phyloP scores from a whole-genome alignment of 2,113 vertebrate genomes.

The Gallinago media region DNA sequence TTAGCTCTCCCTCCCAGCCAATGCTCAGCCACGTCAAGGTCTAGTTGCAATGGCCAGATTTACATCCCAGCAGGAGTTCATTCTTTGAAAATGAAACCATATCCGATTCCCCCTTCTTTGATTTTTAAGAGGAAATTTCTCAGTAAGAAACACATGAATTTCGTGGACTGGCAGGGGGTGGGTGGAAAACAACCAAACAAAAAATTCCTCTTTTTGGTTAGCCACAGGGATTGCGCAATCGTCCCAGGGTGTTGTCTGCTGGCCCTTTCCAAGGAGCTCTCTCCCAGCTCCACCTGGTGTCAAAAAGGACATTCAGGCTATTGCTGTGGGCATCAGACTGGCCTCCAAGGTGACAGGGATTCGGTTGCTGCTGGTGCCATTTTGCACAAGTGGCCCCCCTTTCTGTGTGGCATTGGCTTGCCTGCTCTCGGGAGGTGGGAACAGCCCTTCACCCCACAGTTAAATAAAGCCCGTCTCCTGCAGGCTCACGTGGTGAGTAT shows the following conservation, averaged over 20 bases:
- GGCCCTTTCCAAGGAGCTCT: not conserved
- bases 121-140: not conserved
- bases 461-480: not conserved
- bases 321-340: not conserved
- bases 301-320: not conserved
- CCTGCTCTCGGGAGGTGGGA: rapidly evolving
- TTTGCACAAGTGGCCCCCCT: rapidly evolving
- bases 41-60: not conserved
- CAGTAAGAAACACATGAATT: not conserved
- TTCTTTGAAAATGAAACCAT: not conserved
- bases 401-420: not conserved
- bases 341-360: not conserved
- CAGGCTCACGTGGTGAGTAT: rapidly evolving
- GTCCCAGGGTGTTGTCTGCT: not conserved
- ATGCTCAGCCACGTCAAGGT: not conserved
- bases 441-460: not conserved
- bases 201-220: not conserved
- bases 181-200: not conserved
- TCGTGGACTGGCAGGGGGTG: not conserved
- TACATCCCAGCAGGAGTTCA: not conserved
- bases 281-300: slow-evolving; percentile 61
- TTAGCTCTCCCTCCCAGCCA: not conserved
- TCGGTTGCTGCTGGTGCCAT: not conserved
- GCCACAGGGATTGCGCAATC: not conserved
- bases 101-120: rapidly evolving